Base-by-base conservation (phyloP, 2,797 vertebrate genomes). In the Tachyglossus aculeatus region DNA sequence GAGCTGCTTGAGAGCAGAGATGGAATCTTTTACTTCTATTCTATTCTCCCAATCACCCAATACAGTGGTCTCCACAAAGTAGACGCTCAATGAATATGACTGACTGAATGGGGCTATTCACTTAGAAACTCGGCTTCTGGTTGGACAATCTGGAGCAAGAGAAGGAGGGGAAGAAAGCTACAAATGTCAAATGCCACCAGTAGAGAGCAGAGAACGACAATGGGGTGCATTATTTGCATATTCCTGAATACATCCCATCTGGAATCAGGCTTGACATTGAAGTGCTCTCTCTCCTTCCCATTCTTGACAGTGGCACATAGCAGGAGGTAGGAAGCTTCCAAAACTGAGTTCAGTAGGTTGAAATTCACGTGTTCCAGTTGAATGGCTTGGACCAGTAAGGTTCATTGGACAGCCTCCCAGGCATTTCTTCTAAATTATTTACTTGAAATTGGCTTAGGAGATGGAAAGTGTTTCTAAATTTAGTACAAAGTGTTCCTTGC, bases 391-490 rank as follows among this genome's bases (percentile, higher is more conserved):
- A 29, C 31, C 62, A 64, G 54, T 70, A 54, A 58, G 64, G 60
- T 64, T 82, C 14, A 1, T 32, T 21, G 72, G 81, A 58, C 74
- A 38, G 52, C 12, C 2, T 38, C 61, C 64, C 70, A 73, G 38
- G n/a, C 21, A 32, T 33, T 55, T n/a, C 47, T 57, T 19, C 2
- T 21, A 40, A 41, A 76, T 15, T 31, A 53, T 67, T 69, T 80
- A 82, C 83, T 70, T 81, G 61, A 72, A 82, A 68, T 53, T 18
- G 12, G 12, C 27, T 60, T 68, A 19, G 51, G 48, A 79, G 55
- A 75, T 68, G 65, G 70, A 84, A 72, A 71, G 77, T 61, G 32
- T 62, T 81, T 79, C 83, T 79, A 77, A 73, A 61, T 73, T 81
- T 77, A 79, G 67, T 7, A 55, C 51, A 32, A 68, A 61, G n/a